These are phyloP conservation scores for Drosophila saltans DNA, from an alignment of 1,140 invertebrate species.

Conservation along the genomic window DNA sequence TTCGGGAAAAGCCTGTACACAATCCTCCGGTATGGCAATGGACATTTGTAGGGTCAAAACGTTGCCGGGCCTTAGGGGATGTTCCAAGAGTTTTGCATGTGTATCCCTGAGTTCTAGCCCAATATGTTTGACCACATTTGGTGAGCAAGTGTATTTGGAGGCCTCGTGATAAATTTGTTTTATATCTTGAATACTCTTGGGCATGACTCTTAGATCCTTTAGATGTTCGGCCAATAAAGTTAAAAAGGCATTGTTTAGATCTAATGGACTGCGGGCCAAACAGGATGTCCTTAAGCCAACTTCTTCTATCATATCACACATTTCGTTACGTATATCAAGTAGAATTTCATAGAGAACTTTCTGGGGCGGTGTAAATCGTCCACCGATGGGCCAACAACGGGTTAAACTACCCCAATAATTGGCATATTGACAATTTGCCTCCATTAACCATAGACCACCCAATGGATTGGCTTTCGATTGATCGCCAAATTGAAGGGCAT, in stretches of 20 bases:
- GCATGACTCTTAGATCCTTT: slow-evolving; percentile 26
- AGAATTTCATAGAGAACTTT: slow-evolving; percentile 49
- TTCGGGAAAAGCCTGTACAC: slow-evolving; percentile 43
- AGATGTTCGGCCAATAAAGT: slow-evolving; percentile 33
- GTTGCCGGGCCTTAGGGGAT: slow-evolving; percentile 37
- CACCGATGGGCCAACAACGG: slow-evolving; percentile 47
- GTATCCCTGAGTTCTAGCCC: slow-evolving; percentile 24
- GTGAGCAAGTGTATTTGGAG: slow-evolving; percentile 26
- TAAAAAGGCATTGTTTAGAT: slow-evolving; percentile 42
- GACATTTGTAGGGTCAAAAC: slow-evolving; percentile 48
- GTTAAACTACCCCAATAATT: slow-evolving; percentile 50
- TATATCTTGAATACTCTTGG: not conserved
- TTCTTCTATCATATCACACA: slow-evolving; percentile 29
- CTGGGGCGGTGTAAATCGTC: slow-evolving; percentile 49
- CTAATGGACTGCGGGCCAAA: slow-evolving; percentile 23
- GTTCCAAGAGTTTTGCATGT: slow-evolving; percentile 14
- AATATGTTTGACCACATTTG: slow-evolving; percentile 37
- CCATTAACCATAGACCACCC: slow-evolving; percentile 40
- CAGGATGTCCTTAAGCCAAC: not conserved
- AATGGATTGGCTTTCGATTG: not conserved
- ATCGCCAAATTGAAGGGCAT: slow-evolving; percentile 18
- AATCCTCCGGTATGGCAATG: slow-evolving; percentile 45
- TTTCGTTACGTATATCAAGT: slow-evolving; percentile 38
- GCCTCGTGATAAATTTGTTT: slow-evolving; percentile 8
- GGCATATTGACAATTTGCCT: slow-evolving; percentile 45